Evolutionary conservation across 2,888 invertebrate genomes (phyloP).

Genomic region (Oscheius sp.): DNA sequence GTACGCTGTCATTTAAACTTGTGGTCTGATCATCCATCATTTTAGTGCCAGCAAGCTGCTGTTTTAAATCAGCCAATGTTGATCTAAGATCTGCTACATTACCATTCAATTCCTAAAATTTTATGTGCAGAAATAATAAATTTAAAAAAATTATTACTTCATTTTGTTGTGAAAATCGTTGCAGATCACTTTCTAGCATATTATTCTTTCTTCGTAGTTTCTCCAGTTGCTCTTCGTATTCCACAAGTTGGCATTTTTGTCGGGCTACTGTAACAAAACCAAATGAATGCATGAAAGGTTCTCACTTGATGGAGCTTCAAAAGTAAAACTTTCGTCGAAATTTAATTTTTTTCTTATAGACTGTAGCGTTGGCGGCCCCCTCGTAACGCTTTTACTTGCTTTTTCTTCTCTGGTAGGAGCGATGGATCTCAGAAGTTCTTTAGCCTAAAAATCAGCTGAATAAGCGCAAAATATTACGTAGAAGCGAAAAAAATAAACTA

Average conservation of each 20-base stretch:
- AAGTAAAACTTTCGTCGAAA: constrained; percentile 31
- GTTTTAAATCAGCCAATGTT: neutral
- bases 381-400: neutral
- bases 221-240: constrained; percentile 7
- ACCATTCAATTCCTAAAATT: neutral
- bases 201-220: constrained; percentile 6
- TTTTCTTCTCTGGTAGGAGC: constrained; percentile 30
- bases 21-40: neutral
- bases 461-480: neutral
- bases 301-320: constrained; percentile 20
- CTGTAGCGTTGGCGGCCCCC: neutral
- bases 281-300: neutral
- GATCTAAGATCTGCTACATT: neutral
- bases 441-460: constrained; percentile 1
- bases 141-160: too few species aligned
- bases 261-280: constrained; percentile 12
- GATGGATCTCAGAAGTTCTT: neutral
- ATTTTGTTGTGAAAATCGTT: neutral
- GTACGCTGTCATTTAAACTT: neutral
- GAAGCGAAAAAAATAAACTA: too few species aligned
- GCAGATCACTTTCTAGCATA: neutral
- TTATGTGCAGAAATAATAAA: neutral
- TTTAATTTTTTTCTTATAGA: constrained; percentile 23
- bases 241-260: constrained; percentile 15
- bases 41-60: constrained; percentile 4